Evolutionary conservation across 2,113 vertebrate species (phyloP), one percentile per base, ranked within the genome.

Genomic region (Gorsachius goisagi): DNA sequence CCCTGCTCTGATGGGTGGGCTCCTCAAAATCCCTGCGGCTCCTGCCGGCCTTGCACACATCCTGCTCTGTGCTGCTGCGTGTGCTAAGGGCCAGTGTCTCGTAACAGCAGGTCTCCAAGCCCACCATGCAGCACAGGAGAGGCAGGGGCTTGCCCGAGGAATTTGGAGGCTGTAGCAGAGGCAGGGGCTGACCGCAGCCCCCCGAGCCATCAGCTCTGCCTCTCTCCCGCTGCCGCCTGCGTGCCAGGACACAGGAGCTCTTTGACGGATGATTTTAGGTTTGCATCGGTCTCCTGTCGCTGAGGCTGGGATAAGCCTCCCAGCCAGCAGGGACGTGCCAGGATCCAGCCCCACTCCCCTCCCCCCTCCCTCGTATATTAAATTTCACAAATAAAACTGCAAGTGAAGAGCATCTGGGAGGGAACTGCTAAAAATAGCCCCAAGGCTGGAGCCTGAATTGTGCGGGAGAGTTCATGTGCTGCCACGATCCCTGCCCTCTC

Each of bases 321-420:
- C 87, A 71, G 37, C 28, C 77, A 41, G 69, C 4, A 9, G 64
- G 81, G 69, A 91, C 5, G 11, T 8, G 41, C 88, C 12, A 6
- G 60, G 35, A 85, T 82, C 71, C 94, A 89, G 52, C 93, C 83
- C 82, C 2, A 1, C 79, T 84, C 79, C 88, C 89, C 28, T 64
- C 66, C 90, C 60, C 69, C 77, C 4, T 9, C 12, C 58, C 59
- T 63, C 47, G 2, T 78, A 24, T 89, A 95, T 95, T 87, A 84
- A 89, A 95, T 95, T 85, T 95, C 94, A 91, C 89, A 92, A 95
- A 91, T 95, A 56, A 95, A 95, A 74, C 84, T 78, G 93, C 94
- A 71, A 95, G 52, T 39, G 86, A 92, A 74, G 76, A 95, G 95
- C 94, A 77, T 95, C 94, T 93, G 6, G 9, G 64, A 95, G 80